phyloP scores from a whole-genome alignment of 2,113 vertebrate species.

The Chionomys nivalis region DNA sequence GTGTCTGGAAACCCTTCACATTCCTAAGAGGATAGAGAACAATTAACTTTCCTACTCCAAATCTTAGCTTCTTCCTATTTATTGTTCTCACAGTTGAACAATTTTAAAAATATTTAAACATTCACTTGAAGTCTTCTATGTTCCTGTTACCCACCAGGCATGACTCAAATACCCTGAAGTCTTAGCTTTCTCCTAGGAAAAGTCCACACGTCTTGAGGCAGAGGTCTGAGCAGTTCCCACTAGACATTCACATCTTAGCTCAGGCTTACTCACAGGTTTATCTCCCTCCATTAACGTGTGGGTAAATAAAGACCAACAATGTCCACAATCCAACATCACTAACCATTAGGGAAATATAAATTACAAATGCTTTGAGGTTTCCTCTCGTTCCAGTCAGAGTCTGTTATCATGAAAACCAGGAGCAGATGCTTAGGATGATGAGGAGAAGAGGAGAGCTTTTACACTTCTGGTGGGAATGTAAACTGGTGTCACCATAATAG shows the following conservation, averaged over 20 bases:
- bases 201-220: not conserved
- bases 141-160: not conserved
- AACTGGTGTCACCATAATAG: not conserved
- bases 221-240: not conserved
- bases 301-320: not conserved
- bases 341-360: not conserved
- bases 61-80: not conserved
- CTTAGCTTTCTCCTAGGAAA: not conserved
- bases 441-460: not conserved
- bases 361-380: not conserved
- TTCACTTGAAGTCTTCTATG: not conserved
- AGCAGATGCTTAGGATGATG: not conserved
- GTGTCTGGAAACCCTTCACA: not conserved
- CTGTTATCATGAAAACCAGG: not conserved
- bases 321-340: not conserved
- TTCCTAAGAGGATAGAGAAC: not conserved
- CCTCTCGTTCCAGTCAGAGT: not conserved
- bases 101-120: not conserved
- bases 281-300: not conserved
- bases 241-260: not conserved
- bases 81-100: not conserved
- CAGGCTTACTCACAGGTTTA: not conserved
- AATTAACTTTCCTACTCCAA: not conserved
- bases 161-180: not conserved
- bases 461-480: not conserved